Conservation (phyloP, 2,888 invertebrate genomes). For the Chrysodeixis includens region DNA sequence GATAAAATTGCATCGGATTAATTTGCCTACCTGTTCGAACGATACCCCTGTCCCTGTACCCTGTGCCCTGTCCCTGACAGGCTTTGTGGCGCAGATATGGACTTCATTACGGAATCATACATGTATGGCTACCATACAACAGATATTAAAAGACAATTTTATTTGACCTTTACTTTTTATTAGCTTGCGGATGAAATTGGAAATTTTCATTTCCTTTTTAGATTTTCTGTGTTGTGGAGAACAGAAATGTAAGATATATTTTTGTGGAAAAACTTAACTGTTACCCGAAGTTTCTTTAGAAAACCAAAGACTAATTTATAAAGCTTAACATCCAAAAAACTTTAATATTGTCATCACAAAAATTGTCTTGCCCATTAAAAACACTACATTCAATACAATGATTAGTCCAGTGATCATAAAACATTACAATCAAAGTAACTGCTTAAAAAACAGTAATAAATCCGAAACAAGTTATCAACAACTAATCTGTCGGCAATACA, state of each 20-base stretch:
- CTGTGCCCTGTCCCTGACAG: conserved; percentile 73
- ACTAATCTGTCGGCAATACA: conserved; percentile 74
- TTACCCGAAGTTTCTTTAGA: too few relatives aligned
- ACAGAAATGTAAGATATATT: too few relatives aligned
- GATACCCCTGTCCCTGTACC: conserved; percentile 68
- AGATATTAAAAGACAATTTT: conserved; percentile 37
- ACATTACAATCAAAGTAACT: background rate
- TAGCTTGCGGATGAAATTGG: conserved; percentile 17
- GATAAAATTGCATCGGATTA: conserved; percentile 82
- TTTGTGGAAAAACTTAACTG: too few relatives aligned
- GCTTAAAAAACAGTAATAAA: conserved; percentile 29
- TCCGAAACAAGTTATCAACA: conserved; percentile 30
- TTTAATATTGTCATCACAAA: too few relatives aligned
- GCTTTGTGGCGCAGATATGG: conserved; percentile 72
- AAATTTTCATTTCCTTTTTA: background rate
- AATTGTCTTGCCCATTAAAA: too few relatives aligned
- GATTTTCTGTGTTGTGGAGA: too few relatives aligned
- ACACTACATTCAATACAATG: too few relatives aligned
- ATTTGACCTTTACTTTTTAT: conserved; percentile 51
- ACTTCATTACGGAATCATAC: conserved; percentile 70
- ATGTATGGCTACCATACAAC: conserved; percentile 36
- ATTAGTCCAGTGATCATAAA: too few relatives aligned
- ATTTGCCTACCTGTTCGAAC: conserved; percentile 76
- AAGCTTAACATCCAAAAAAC: too few relatives aligned
- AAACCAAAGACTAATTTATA: too few relatives aligned